Evolutionary conservation across 1,140 invertebrate genomes (phyloP), one percentile per base, ranked within the genome.

Genomic region (Aphaenogaster floridana): DNA sequence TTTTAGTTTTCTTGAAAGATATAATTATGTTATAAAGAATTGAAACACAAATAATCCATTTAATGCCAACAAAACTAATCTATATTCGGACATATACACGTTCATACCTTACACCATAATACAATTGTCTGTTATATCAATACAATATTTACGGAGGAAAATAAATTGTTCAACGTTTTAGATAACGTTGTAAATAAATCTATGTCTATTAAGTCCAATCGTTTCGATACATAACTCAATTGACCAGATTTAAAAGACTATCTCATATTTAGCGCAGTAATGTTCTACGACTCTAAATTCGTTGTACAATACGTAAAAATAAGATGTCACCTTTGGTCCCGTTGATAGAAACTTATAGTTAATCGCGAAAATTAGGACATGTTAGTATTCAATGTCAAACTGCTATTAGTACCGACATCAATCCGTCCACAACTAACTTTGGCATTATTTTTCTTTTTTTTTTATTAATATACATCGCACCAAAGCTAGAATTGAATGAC

Each of bases 251-350:
- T 80, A 85, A 88, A 88, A 81, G 64, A 85, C 72, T 76, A 78
- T 72, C 42, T 64, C 64, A 17, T 59, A 72, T 52, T 91, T 83
- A 74, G 36, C 64, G 57, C 64, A 79, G 71, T 59, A 89, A 84
- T 74, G 57, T 80, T 90, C 71, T 88, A 88, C 64, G 90, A 72
- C 36, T 69, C 72, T 89, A 89, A 89, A 91, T 93, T 93, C 88
- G 88, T 93, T 93, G 90, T 92, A 92, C 88, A 83, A 84, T 90
- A 86, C 63, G 86, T 93, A 93, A 91, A 61, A 94, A 92, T 93
- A 93, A 93, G 87, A 90, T 91, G 90, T 93, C 93, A 94, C 93
- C 94, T 95, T 95, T 95, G 94, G 94, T 94, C 94, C 94, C 94
- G 89, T 93, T 94, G 91, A 94, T 94, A 94, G 93, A 94, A 94